phyloP scores from a whole-genome alignment of 1,140 invertebrate species.

The Drosophila sechellia region DNA sequence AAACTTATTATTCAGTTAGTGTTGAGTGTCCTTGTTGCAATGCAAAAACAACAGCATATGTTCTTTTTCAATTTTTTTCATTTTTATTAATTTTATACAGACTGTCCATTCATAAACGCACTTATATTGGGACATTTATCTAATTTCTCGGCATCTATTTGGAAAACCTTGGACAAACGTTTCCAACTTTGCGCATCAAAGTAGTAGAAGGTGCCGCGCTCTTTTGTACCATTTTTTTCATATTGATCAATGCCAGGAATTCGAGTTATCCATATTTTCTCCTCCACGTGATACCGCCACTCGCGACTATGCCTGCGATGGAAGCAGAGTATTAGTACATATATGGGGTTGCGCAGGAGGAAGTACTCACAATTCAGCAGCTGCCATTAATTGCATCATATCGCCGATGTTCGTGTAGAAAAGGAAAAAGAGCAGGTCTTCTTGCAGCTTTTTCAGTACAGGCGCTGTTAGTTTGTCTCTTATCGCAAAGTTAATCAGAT shows the following conservation, averaged over 20 bases:
- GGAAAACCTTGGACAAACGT: conserved; percentile 98
- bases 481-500: conserved; percentile 97
- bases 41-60: conserved; percentile 14
- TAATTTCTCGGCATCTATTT: conserved; percentile 98
- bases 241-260: conserved; percentile 94
- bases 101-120: conserved; percentile 85
- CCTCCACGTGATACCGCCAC: conserved; percentile 99
- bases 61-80: conserved; percentile 82
- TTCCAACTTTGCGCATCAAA: conserved; percentile 99
- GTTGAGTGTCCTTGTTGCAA: conserved; percentile 2
- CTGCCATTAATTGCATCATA: conserved; percentile 97
- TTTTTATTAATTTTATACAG: conserved; percentile 85
- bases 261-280: conserved; percentile 99
- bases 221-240: conserved; percentile 97
- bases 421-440: conserved; percentile 99
- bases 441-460: conserved; percentile 98
- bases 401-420: conserved; percentile 99
- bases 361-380: conserved; percentile 95
- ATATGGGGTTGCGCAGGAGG: neutral
- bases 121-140: conserved; percentile 87
- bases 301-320: conserved; percentile 95
- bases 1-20: conserved; percentile 1
- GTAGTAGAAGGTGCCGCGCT: conserved; percentile 99
- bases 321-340: conserved; percentile 1
- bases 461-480: conserved; percentile 97